Base-by-base conservation (phyloP, 2,888 invertebrate species). In the Tipula helvola region DNA sequence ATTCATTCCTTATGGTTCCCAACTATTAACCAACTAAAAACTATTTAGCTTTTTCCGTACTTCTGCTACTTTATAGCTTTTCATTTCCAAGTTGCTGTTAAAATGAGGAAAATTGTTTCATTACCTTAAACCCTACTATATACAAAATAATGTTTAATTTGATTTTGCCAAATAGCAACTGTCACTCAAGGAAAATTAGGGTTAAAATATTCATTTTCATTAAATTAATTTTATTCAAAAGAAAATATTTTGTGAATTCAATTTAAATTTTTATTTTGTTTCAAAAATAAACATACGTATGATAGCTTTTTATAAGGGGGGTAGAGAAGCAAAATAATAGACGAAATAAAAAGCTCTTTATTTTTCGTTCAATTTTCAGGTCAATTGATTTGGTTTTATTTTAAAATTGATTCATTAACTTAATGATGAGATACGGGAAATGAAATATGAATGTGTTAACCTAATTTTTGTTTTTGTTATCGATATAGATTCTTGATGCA, bases 101-200 rank as follows among this genome's bases (percentile, higher is more conserved):
- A 71, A 71, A 71, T 71, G 71, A 71, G 71, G 71, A 71, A 71
- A 71, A 71, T 28, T 71, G 71, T 28, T 71, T 71, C 71, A 71
- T 71, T 71, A 71, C 71, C 71, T 71, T 71, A 71, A 28, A 71
- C 71, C 71, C 71, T 71, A 71, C 71, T 71, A 71, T 71, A 71
- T n/a, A 71, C 71, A 71, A 71, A 71, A 71, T 71, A 71, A 71
- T 71, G 71, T 71, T 71, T 71, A 71, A 71, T 71, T 71, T 71
- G 71, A 71, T 71, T 71, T 71, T 71, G 71, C 3, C 28, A 71
- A 71, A 71, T 71, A 71, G 71, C 71, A 71, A 71, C 71, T 71
- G 71, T 71, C 71, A 71, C 71, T 71, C 71, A 28, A 71, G 28
- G 28, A 71, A 71, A 71, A 71, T 71, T 71, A 71, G 71, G 71